Evolutionary conservation across 2,888 invertebrate species (phyloP).

Genomic region (Limnephilus marmoratus): DNA sequence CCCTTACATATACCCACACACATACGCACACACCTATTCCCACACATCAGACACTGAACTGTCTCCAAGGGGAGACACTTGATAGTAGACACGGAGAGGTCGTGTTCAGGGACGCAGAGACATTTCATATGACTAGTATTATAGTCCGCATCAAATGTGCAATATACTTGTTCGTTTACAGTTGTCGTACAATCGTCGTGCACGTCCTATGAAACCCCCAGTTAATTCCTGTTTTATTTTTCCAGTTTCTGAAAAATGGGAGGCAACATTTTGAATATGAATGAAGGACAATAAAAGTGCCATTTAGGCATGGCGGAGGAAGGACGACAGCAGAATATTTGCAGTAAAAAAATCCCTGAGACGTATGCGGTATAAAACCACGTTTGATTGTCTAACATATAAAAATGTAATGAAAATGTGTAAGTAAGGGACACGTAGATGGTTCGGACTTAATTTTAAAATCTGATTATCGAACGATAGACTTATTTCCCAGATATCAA

Average conservation of each 20-base stretch:
- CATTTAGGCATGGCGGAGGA: not conserved
- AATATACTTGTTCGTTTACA: not conserved
- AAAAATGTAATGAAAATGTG: not conserved
- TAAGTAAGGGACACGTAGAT: not conserved
- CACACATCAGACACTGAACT: not conserved
- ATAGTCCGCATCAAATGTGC: not conserved
- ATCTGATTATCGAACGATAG: too few species aligned
- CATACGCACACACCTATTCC: not conserved
- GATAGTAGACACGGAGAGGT: not conserved
- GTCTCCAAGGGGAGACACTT: not conserved
- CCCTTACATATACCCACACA: too few species aligned
- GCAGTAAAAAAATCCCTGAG: not conserved
- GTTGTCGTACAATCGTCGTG: not conserved
- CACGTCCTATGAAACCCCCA: not conserved
- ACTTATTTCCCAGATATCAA: too few species aligned
- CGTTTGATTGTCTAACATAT: too few species aligned
- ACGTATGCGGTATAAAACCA: too few species aligned
- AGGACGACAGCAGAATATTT: not conserved
- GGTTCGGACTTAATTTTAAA: too few species aligned
- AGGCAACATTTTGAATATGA: not conserved
- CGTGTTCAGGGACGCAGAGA: not conserved
- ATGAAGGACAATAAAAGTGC: not conserved
- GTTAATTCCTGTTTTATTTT: not conserved
- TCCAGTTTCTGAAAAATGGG: not conserved
- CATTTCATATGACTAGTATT: not conserved